phyloP scores from a whole-genome alignment of 2,113 vertebrate genomes.

The Meleagris gallopavo region DNA sequence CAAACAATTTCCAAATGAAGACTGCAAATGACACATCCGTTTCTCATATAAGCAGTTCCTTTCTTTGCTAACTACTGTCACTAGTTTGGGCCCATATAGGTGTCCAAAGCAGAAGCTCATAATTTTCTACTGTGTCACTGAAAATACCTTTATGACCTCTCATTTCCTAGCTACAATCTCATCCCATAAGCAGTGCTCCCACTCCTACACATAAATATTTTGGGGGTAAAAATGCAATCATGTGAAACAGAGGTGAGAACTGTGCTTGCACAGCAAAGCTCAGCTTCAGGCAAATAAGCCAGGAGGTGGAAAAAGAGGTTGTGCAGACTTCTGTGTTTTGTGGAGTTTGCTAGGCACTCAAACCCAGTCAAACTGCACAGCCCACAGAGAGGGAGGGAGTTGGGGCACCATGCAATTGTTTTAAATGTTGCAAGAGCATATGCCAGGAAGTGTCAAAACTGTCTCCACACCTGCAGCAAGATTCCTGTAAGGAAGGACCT shows the following conservation, averaged over 20 bases:
- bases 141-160: background rate
- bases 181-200: background rate
- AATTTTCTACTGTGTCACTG: background rate
- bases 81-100: background rate
- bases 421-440: background rate
- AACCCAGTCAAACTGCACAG: background rate
- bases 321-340: accelerated
- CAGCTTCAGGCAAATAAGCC: background rate
- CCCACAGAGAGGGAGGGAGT: background rate
- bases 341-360: background rate
- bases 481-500: accelerated
- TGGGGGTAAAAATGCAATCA: background rate
- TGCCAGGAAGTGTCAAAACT: background rate
- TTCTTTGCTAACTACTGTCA: background rate
- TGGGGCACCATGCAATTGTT: background rate
- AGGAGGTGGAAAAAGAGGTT: background rate
- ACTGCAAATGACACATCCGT: background rate
- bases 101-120: background rate
- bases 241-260: background rate
- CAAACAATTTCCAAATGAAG: background rate
- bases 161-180: background rate
- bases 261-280: background rate
- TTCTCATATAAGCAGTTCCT: background rate
- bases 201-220: background rate
- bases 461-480: background rate